Evolutionary conservation across 2,888 invertebrate species (phyloP).

Genomic region (Drosophila subquinaria): DNA sequence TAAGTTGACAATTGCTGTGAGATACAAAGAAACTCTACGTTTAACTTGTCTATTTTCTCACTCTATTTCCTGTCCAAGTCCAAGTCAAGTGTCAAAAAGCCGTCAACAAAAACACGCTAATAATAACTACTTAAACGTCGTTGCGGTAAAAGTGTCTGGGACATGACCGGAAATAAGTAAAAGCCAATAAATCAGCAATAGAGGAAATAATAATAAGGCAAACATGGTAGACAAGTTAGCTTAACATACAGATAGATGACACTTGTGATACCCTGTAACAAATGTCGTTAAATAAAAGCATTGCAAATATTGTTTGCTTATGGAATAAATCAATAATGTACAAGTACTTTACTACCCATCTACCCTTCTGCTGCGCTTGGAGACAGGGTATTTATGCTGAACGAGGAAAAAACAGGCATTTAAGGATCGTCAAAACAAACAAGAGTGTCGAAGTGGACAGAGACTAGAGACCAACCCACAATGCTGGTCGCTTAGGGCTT

Average conservation of each 20-base stretch:
- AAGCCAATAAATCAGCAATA: conserved; percentile 82
- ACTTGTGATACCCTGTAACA: conserved; percentile 29
- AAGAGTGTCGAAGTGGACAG: conserved; percentile 7
- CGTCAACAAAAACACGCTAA: conserved; percentile 52
- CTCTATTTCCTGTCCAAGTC: conserved; percentile 18
- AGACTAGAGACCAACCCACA: conserved; percentile 23
- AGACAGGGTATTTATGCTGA: conserved; percentile 26
- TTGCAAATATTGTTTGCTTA: background rate
- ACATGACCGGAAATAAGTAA: conserved; percentile 81
- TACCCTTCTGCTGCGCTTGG: background rate
- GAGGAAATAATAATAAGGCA: conserved; percentile 60
- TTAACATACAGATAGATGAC: background rate
- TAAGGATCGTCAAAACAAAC: conserved; percentile 49
- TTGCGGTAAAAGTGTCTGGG: conserved; percentile 43
- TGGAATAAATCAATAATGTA: background rate
- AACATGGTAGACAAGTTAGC: conserved; percentile 29
- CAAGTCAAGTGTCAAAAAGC: conserved; percentile 36
- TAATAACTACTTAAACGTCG: conserved; percentile 62
- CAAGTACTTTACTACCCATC: no score
- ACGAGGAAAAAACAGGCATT: conserved; percentile 40
- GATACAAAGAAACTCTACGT: background rate
- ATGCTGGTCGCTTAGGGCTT: conserved; percentile 3
- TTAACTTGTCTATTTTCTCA: background rate
- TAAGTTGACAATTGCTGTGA: no score
- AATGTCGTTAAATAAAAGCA: background rate